Conservation (phyloP, 2,113 vertebrate species). For the Andinoacara biseriatus region DNA sequence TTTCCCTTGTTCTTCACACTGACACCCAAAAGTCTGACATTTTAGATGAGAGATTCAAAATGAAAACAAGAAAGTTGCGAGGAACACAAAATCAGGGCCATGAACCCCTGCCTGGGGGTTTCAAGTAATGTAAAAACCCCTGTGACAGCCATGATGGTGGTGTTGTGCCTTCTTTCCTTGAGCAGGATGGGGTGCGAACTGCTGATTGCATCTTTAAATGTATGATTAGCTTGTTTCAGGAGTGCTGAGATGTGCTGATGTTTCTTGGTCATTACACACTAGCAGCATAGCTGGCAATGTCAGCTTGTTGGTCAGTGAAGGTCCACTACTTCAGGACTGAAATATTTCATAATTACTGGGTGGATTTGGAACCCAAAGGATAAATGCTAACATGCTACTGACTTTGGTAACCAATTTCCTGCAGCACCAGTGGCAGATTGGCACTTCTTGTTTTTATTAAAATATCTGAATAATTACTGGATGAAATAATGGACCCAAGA, state of each 20-base stretch:
- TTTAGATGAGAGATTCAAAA: background rate
- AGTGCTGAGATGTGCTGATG: background rate
- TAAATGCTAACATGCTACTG: background rate
- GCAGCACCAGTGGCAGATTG: background rate
- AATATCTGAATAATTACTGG: background rate
- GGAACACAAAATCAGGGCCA: background rate
- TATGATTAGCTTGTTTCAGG: background rate
- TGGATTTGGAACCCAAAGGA: background rate
- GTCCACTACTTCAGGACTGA: background rate
- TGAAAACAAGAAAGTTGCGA: background rate
- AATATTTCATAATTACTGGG: background rate
- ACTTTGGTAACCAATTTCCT: background rate
- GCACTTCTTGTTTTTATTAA: background rate
- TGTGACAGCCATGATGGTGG: background rate
- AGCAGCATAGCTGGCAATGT: background rate
- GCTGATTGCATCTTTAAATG: slow-evolving; percentile 20
- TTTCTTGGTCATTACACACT: background rate
- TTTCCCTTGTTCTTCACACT: background rate
- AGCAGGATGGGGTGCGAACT: background rate
- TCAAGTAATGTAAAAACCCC: background rate
- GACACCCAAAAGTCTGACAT: background rate
- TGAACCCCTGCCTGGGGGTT: background rate
- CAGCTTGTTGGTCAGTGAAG: background rate
- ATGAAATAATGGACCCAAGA: background rate
- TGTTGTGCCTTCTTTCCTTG: background rate